These are phyloP conservation scores for Eufriesea mexicana DNA, from an alignment of 1,140 invertebrate species.

Conservation along the genomic window DNA sequence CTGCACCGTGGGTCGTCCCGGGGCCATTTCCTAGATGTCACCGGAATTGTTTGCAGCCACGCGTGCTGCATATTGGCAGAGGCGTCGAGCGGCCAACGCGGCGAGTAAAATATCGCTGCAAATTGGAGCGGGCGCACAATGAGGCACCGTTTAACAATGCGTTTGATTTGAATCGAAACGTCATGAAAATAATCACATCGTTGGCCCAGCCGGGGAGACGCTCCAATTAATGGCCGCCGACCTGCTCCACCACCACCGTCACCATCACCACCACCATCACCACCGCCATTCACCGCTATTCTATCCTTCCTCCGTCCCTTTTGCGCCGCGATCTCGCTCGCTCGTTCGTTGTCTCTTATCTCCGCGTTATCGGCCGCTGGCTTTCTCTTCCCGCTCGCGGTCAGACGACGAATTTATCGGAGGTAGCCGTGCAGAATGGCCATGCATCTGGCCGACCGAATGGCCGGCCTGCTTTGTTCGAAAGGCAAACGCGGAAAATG, in stretches of 20 bases:
- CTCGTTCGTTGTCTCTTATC: constrained; percentile 18
- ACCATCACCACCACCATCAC: background rate
- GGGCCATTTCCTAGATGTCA: constrained; percentile 44
- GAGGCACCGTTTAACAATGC: constrained; percentile 73
- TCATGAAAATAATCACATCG: constrained; percentile 78
- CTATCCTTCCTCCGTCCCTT: background rate
- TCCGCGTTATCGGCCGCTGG: constrained; percentile 34
- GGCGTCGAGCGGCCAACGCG: constrained; percentile 11
- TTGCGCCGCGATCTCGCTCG: no score
- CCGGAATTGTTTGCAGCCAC: constrained; percentile 38
- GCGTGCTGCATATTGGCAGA: constrained; percentile 37
- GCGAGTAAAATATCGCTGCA: constrained; percentile 73
- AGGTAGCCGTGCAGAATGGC: constrained; percentile 65
- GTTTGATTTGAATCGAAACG: constrained; percentile 77
- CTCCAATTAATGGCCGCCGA: constrained; percentile 70
- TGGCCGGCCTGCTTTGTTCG: constrained; percentile 29
- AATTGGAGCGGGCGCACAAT: constrained; percentile 74
- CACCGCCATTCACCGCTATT: background rate
- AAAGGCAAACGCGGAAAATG: constrained; percentile 42
- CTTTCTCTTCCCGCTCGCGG: constrained; percentile 18
- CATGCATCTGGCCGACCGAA: constrained; percentile 17
- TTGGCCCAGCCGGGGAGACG: constrained; percentile 31
- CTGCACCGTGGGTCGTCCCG: background rate
- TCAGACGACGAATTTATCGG: constrained; percentile 67
- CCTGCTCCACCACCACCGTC: background rate